Percentiles rank a stretch among this genome's conserved stretches.
phyloP scores from a whole-genome alignment of 2,113 vertebrate species.

The Protomyctophum bolini region DNA sequence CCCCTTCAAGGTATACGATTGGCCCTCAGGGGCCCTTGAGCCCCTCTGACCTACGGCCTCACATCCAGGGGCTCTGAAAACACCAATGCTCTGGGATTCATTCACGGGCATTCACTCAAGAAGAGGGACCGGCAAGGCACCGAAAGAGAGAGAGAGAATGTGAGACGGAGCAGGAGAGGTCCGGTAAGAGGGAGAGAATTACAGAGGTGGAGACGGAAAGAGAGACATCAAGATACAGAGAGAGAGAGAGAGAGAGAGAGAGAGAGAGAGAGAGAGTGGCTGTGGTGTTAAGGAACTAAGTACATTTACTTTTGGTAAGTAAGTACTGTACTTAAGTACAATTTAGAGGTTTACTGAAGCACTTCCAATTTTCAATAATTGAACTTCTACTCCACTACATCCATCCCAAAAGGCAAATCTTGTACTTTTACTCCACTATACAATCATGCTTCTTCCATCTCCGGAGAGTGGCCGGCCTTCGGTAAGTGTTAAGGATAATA shows the following conservation, averaged over 20 bases:
- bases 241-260: constrained; percentile 4
- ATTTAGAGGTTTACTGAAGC: too few species aligned
- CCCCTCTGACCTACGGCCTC: constrained; percentile 61
- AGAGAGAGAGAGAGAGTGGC: constrained; percentile 18
- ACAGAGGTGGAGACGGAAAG: neutral
- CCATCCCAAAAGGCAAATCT: too few species aligned
- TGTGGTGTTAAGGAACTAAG: too few species aligned
- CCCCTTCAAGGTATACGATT: constrained; percentile 50
- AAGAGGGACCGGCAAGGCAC: constrained; percentile 18
- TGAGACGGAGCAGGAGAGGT: neutral
- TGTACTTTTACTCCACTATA: too few species aligned
- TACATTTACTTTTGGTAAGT: too few species aligned
- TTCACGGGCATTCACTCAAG: constrained; percentile 28
- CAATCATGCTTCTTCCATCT: too few species aligned
- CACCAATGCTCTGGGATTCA: constrained; percentile 33
- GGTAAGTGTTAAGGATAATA: constrained; percentile 77
- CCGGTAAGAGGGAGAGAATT: neutral
- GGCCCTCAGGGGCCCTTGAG: constrained; percentile 32
- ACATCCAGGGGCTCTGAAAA: constrained; percentile 55
- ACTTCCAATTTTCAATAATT: too few species aligned
- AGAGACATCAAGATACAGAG: constrained; percentile 24
- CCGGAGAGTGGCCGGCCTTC: constrained; percentile 51
- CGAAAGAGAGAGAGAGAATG: too few species aligned
- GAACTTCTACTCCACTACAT: too few species aligned
- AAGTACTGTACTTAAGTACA: too few species aligned